Percentiles rank a stretch among this genome's conserved stretches.
Evolutionary conservation across 2,888 invertebrate species (phyloP).

Genomic region (Apoda limacodes): DNA sequence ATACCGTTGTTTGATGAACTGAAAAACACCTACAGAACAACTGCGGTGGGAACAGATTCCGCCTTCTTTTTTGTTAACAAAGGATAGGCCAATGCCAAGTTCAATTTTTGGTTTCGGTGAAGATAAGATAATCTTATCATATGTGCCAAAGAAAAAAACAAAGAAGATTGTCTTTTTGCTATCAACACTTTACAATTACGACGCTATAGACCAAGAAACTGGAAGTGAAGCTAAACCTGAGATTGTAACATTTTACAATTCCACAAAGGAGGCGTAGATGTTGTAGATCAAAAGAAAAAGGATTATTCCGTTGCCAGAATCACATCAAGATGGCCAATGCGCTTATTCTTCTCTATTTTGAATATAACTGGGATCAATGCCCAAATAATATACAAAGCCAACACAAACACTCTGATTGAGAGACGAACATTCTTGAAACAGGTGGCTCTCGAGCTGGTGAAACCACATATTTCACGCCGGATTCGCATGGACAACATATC

Average conservation of each 20-base stretch:
- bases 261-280: too few species aligned
- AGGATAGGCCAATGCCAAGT: slow-evolving; percentile 8
- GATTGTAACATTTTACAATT: slow-evolving; percentile 23
- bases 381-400: too few species aligned
- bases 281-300: too few species aligned
- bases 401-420: too few species aligned
- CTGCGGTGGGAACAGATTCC: slow-evolving; percentile 14
- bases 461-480: too few species aligned
- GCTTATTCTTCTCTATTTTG: too few species aligned
- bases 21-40: slow-evolving; percentile 9
- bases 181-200: slow-evolving; percentile 19
- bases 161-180: slow-evolving; percentile 21
- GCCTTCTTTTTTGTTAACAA: slow-evolving; percentile 8
- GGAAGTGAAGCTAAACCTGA: slow-evolving; percentile 17
- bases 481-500: too few species aligned
- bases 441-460: too few species aligned
- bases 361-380: too few species aligned
- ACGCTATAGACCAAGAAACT: slow-evolving; percentile 19
- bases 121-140: slow-evolving; percentile 18
- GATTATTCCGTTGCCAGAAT: too few species aligned
- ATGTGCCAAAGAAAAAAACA: slow-evolving; percentile 21
- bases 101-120: slow-evolving; percentile 14
- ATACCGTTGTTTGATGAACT: slow-evolving; percentile 13
- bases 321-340: too few species aligned
- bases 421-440: too few species aligned